Evolutionary conservation across 1,140 invertebrate species (phyloP).

Genomic region (Protaetia brevitarsis): DNA sequence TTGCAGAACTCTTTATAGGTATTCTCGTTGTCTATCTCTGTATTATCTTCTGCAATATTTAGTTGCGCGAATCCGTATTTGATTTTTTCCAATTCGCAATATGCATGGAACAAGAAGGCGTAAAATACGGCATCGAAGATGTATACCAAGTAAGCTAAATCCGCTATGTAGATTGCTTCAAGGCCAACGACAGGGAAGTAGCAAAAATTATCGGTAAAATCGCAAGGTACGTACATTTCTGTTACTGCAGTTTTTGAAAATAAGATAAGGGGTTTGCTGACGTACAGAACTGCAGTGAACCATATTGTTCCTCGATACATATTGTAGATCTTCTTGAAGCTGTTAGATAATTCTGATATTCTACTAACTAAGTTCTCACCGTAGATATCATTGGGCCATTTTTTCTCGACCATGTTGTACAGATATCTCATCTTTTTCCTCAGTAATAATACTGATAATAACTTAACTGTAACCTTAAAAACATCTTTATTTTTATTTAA

Average conservation of each 20-base stretch:
- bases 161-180: background rate
- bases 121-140: background rate
- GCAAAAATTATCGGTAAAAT: background rate
- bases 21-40: background rate
- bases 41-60: background rate
- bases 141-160: background rate
- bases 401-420: background rate
- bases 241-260: background rate
- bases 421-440: background rate
- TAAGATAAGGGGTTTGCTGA: conserved; percentile 2
- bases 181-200: background rate
- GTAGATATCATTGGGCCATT: background rate
- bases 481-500: too few relatives aligned
- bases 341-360: background rate
- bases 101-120: background rate
- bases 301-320: background rate
- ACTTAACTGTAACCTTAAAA: background rate
- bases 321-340: conserved; percentile 10
- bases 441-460: background rate
- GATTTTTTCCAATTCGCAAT: conserved; percentile 20
- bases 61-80: background rate
- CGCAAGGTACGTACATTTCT: conserved; percentile 7
- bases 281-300: background rate
- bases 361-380: background rate
- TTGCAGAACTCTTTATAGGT: background rate